Evolutionary conservation across 2,113 vertebrate species (phyloP), one percentile per base, ranked within the genome.

Genomic region (Megalops atlanticus): DNA sequence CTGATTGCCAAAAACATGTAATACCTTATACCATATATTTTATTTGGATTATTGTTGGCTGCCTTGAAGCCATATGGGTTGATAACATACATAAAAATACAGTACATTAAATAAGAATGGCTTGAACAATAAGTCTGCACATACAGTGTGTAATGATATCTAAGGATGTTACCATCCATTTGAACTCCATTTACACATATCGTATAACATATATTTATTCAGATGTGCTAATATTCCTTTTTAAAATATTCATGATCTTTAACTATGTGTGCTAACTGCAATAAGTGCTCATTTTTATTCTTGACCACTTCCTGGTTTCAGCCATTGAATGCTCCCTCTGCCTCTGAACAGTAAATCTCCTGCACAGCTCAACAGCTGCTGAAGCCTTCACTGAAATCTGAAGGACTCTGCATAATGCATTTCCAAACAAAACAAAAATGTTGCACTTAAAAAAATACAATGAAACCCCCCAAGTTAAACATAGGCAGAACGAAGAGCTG

Each of bases 401-500:
- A 77, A 72, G 69, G 73, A 85, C 5, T 68, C 31, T 43, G 10
- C 31, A 12, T 15, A 80, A 54, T 21, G 11, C 45, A 54, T 49
- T 76, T 76, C 16, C 2, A 80, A 52, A 54, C 40, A n/a, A 69
- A 52, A 80, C 39, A 49, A 45, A 74, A 64, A 18, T 2, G 15
- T 27, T 74, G 79, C 72, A 78, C 33, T n/a, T 10, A 36, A 3
- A 74, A 74, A 76, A 77, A 2, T 78, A 79, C 74, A 85, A 69
- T 81, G 84, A 83, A 86, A 84, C 88, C 74, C 71, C 82, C 80
- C 85, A 81, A 85, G n/a, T 91, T 95, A 95, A 96, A 93, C 89
- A 91, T 95, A 95, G 94, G 92, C 94, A 93, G 94, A 92, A 93
- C 92, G 93, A 95, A 94, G 93, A 96, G 94, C 96, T 99, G 97